Evolutionary conservation across 2,888 invertebrate species (phyloP).

Genomic region (Dasysyrphus albostriatus): DNA sequence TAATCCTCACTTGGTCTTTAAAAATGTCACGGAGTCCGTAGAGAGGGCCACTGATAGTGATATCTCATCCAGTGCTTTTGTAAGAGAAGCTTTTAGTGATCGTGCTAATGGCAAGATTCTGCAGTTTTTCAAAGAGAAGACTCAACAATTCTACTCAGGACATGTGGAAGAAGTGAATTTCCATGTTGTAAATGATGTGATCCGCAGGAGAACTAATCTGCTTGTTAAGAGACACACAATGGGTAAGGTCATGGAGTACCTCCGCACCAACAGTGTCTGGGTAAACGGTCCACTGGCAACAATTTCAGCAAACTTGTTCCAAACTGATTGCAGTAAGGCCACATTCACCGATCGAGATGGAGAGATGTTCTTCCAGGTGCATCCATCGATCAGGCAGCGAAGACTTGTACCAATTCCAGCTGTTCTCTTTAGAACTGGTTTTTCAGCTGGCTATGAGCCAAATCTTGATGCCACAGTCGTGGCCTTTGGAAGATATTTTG

Average conservation of each 20-base stretch:
- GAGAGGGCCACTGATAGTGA: conserved; percentile 88
- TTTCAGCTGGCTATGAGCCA: conserved; percentile 93
- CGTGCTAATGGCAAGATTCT: conserved; percentile 91
- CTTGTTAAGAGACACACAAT: conserved; percentile 91
- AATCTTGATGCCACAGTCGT: conserved; percentile 93
- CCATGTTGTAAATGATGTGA: conserved; percentile 91
- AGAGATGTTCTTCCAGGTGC: conserved; percentile 93
- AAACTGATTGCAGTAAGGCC: conserved; percentile 91
- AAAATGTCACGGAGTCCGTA: conserved; percentile 93
- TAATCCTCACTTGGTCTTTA: conserved; percentile 94
- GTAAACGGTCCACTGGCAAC: conserved; percentile 92
- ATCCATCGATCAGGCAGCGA: conserved; percentile 91
- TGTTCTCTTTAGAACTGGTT: conserved; percentile 90
- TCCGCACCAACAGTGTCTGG: conserved; percentile 89
- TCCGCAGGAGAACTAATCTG: conserved; percentile 92
- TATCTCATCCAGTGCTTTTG: conserved; percentile 91
- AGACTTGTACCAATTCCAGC: conserved; percentile 93
- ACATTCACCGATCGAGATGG: conserved; percentile 92
- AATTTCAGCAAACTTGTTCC: conserved; percentile 92
- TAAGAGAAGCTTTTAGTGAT: conserved; percentile 93
- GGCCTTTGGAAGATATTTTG: conserved; percentile 89
- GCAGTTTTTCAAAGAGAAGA: conserved; percentile 94
- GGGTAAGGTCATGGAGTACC: conserved; percentile 90
- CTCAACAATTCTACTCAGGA: conserved; percentile 94
- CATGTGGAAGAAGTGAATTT: conserved; percentile 94